Evolutionary conservation across 2,113 vertebrate species (phyloP).

Genomic region (Marcusenius ussheri): DNA sequence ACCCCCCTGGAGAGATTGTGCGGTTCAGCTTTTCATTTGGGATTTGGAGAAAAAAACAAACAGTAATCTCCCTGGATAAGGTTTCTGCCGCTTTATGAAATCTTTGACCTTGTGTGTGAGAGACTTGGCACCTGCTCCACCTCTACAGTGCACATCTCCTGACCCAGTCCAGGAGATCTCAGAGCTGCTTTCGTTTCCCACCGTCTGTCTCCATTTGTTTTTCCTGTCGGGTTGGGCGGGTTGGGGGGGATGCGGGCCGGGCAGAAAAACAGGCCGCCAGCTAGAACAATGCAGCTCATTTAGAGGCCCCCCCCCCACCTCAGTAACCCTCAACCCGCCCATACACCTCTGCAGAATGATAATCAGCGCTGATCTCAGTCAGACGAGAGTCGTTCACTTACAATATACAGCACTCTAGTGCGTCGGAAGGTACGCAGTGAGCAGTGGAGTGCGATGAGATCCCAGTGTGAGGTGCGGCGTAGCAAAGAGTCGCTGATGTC

Average conservation of each 20-base stretch:
- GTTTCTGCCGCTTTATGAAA: neutral
- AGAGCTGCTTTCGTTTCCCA: neutral
- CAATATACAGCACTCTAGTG: neutral
- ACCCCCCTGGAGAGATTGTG: neutral
- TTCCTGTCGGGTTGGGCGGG: neutral
- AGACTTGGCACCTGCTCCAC: neutral
- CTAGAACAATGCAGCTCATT: neutral
- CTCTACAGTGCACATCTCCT: too few species aligned
- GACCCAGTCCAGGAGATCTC: neutral
- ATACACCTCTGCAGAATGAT: neutral
- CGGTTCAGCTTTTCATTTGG: neutral
- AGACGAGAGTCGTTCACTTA: neutral
- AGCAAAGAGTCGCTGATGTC: neutral
- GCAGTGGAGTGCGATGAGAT: neutral
- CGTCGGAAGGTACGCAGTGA: neutral
- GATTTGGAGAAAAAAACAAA: neutral
- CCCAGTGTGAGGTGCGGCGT: neutral
- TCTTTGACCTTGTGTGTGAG: neutral
- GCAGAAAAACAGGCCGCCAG: neutral
- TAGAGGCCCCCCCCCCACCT: neutral
- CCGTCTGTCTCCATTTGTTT: neutral
- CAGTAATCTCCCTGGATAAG: neutral
- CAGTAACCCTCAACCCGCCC: neutral
- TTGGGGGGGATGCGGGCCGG: neutral
- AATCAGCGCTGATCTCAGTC: neutral